Percentiles rank a stretch among this genome's conserved stretches.
phyloP scores from a whole-genome alignment of 2,113 vertebrate genomes.

The Lagopus leucura region DNA sequence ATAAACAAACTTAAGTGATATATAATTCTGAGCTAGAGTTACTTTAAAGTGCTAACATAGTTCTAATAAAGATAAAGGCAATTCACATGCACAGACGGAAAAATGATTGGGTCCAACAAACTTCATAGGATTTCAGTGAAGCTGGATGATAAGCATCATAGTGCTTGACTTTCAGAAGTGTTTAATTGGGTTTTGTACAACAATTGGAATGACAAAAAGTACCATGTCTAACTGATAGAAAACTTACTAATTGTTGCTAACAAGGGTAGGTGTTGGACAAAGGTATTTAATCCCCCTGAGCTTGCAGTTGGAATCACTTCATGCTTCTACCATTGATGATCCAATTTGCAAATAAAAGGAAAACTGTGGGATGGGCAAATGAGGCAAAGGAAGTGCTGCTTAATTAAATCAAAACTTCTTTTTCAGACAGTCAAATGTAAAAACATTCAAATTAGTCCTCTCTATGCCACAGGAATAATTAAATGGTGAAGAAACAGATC shows the following conservation, averaged over 20 bases:
- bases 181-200: neutral
- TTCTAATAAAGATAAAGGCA: neutral
- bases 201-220: neutral
- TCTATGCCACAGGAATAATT: neutral
- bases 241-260: neutral
- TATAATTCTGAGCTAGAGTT: neutral
- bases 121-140: neutral
- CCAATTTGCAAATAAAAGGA: neutral
- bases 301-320: neutral
- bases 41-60: neutral
- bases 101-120: neutral
- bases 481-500: neutral
- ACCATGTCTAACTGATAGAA: neutral
- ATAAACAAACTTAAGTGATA: neutral
- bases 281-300: neutral
- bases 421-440: neutral
- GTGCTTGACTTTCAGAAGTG: neutral
- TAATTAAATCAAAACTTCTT: neutral
- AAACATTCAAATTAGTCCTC: neutral
- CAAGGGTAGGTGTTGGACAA: neutral
- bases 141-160: neutral
- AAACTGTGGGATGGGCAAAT: neutral
- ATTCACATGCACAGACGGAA: constrained; percentile 4
- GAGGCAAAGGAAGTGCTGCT: neutral
- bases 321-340: neutral